A percentile compares a stretch with the other conserved stretches of the same genome.
Conservation (phyloP, 2,797 vertebrate species). For the Ispidina picta region DNA sequence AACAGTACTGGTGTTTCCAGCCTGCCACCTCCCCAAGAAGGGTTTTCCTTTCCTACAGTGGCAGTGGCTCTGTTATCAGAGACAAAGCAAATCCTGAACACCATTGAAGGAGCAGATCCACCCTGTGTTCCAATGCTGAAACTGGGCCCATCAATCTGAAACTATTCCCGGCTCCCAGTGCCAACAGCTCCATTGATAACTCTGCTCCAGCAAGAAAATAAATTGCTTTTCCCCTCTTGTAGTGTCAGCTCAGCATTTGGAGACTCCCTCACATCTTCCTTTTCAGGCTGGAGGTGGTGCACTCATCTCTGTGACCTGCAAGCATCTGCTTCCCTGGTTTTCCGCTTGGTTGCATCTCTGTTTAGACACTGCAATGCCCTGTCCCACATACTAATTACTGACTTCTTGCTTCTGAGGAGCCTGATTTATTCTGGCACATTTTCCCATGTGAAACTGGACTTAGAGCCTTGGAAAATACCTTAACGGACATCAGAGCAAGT, state of each 20-base stretch:
- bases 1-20: not conserved
- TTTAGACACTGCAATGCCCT: conserved; percentile 74
- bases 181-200: conserved; percentile 15
- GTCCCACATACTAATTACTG: conserved; percentile 85
- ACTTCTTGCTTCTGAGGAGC: conserved; percentile 75
- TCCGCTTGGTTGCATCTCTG: conserved; percentile 77
- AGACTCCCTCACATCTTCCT: conserved; percentile 53
- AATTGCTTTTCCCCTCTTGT: conserved; percentile 38
- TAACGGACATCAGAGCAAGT: conserved; percentile 68
- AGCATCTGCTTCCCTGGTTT: conserved; percentile 78
- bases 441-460: conserved; percentile 83
- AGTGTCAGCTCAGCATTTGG: conserved; percentile 18
- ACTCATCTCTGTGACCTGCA: conserved; percentile 64
- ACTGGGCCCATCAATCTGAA: conserved; percentile 48
- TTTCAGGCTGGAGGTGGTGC: conserved; percentile 51
- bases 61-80: not conserved
- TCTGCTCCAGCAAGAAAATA: conserved; percentile 34
- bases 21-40: not conserved
- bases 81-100: conserved; percentile 39
- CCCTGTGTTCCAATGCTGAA: conserved; percentile 46
- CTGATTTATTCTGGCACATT: conserved; percentile 83
- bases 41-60: not conserved
- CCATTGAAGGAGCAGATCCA: conserved; percentile 1
- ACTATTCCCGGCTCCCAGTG: not conserved
- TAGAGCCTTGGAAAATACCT: conserved; percentile 75